Percentiles rank a stretch among this genome's conserved stretches.
These are phyloP conservation scores for Perognathus longimembris DNA, from an alignment of 2,113 vertebrate genomes.

Conservation along the genomic window DNA sequence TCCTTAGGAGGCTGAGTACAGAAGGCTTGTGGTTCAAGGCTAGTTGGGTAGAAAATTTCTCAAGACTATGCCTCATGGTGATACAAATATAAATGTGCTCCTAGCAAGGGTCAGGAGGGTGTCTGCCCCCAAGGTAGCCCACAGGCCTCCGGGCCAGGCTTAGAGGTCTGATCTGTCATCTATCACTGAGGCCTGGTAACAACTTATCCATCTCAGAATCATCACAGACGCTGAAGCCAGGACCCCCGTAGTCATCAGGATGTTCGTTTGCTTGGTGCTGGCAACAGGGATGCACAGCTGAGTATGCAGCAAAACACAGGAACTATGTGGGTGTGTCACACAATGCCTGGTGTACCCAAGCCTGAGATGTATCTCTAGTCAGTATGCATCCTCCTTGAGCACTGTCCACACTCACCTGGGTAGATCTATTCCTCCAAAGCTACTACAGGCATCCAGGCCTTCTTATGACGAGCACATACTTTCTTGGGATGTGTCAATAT, in stretches of 20 bases:
- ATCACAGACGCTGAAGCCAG: background rate
- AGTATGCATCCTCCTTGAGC: fast-evolving
- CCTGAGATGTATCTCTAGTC: background rate
- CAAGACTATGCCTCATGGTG: background rate
- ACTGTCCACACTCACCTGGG: fast-evolving
- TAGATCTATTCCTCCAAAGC: background rate
- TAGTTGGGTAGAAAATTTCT: too few species aligned
- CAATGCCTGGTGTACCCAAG: background rate
- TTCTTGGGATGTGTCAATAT: background rate
- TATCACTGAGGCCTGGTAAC: background rate
- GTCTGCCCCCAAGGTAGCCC: background rate
- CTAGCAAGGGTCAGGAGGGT: background rate
- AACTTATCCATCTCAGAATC: background rate
- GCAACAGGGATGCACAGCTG: background rate
- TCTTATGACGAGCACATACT: background rate
- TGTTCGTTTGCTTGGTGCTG: background rate
- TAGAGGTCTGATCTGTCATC: background rate
- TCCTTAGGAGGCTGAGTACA: too few species aligned
- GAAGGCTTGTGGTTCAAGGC: too few species aligned
- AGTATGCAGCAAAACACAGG: background rate
- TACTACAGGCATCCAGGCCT: background rate
- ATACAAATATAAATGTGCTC: background rate
- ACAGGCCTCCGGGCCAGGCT: background rate
- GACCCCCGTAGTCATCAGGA: background rate
- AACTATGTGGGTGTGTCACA: background rate